phyloP scores from a whole-genome alignment of 1,140 invertebrate genomes.

The Lasioglossum baleicum region DNA sequence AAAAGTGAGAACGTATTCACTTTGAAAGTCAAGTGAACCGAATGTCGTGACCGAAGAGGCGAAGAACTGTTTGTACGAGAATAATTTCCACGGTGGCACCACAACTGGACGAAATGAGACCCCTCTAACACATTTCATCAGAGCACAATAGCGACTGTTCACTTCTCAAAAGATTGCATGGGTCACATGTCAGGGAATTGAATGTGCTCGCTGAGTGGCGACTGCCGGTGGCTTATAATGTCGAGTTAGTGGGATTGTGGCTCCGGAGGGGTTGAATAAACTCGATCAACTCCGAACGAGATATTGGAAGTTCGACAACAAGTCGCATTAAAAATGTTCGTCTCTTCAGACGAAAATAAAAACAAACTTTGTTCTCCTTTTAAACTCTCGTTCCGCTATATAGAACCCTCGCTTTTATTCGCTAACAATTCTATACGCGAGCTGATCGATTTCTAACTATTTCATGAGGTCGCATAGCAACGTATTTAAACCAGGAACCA shows the following conservation, averaged over 20 bases:
- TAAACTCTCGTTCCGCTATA: neutral
- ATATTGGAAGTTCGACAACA: slow-evolving; percentile 13
- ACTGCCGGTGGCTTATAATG: slow-evolving; percentile 30
- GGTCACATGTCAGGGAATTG: slow-evolving; percentile 23
- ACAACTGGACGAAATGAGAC: neutral
- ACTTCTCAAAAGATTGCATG: slow-evolving; percentile 19
- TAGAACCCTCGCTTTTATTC: neutral
- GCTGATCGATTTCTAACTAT: too few species aligned
- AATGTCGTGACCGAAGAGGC: neutral
- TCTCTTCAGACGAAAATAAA: too few species aligned
- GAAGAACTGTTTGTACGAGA: neutral
- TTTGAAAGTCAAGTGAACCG: too few species aligned
- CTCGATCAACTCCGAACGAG: slow-evolving; percentile 15
- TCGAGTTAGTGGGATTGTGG: neutral
- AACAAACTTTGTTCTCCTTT: neutral
- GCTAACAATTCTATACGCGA: too few species aligned
- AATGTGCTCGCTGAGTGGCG: slow-evolving; percentile 27
- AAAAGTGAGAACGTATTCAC: too few species aligned
- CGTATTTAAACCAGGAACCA: too few species aligned
- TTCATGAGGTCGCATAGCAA: too few species aligned
- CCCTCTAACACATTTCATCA: slow-evolving; percentile 11
- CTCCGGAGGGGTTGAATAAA: slow-evolving; percentile 19
- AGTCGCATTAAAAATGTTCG: slow-evolving; percentile 10
- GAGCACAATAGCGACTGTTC: slow-evolving; percentile 24
- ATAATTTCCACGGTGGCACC: slow-evolving; percentile 1